A percentile compares a stretch with the other conserved stretches of the same genome.
phyloP scores from a whole-genome alignment of 2,113 vertebrate species.

The Oncorhynchus gorbuscha region DNA sequence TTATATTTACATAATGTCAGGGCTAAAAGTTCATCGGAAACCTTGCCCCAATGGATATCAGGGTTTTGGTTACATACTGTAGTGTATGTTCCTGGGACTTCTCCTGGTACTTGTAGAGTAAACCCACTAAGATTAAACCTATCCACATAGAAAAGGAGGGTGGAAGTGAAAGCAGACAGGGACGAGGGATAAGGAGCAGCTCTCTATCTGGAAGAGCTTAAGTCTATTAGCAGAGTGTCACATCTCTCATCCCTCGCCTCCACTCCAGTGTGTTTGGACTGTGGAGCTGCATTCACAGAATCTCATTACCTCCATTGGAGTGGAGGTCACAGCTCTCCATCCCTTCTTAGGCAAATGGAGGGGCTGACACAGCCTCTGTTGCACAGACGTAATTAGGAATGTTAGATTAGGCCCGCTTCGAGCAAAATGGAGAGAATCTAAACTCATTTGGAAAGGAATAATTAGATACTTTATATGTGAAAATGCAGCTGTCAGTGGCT shows the following conservation, averaged over 20 bases:
- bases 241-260: background rate
- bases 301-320: conserved; percentile 28
- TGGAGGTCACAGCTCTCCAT: background rate
- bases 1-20: too few species aligned
- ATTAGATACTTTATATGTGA: conserved; percentile 1
- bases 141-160: background rate
- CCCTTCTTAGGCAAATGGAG: background rate
- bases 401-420: background rate
- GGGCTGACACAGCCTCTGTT: background rate
- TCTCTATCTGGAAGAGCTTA: conserved; percentile 7
- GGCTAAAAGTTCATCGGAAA: background rate
- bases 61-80: background rate
- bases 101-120: background rate
- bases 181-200: background rate
- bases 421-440: conserved; percentile 1
- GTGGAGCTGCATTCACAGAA: background rate
- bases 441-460: conserved; percentile 18
- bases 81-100: background rate
- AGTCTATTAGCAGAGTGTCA: background rate
- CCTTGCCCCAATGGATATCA: background rate
- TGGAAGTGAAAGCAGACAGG: background rate
- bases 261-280: conserved; percentile 2
- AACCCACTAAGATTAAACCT: background rate
- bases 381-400: conserved; percentile 16
- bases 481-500: background rate